Base-by-base conservation (phyloP, 2,888 invertebrate genomes). In the Lymantria dispar region DNA sequence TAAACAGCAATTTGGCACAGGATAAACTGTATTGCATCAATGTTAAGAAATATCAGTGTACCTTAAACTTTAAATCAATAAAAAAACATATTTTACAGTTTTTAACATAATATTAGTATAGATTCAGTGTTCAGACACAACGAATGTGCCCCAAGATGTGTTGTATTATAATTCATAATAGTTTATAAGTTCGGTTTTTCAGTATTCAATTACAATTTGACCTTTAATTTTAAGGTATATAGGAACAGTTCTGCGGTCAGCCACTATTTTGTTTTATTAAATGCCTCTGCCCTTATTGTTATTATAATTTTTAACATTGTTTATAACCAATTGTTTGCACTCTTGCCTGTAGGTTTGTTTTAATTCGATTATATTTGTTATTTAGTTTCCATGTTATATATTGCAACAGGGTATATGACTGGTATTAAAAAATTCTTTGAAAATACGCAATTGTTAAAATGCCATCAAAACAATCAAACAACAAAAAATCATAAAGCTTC, bases 81-180 rank as follows among this genome's bases (percentile, higher is more conserved):
- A 58, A 36, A 60, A 60, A 56, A 50, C 58, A 52, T 43, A 52
- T 53, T 60, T 52, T 54, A 61, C 46, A 64, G 44, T 58, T 60
- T 54, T 59, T 56, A 60, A 62, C 45, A 58, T 67, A 67, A 67
- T 68, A 62, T 62, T 75, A 76, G 69, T 51, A 52, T 70, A 71
- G 67, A 60, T 68, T 63, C 71, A 77, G 75, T 80, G 77, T 83
- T 84, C 78, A 77, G 82, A 82, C 76, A 83, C 85, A 87, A 88
- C 85, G 83, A 87, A 83, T 73, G 72, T 65, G 67, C 63, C 76
- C 76, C 75, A 51, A 66, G 61, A 73, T 67, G 71, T 76, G 71
- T 80, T 81, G 75, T 83, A 79, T 78, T 73, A 78, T 80, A 78
- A n/a, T 80, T 76, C 74, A 71, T 68, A 73, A 67, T 81, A 79